Base-by-base conservation (phyloP, 2,797 vertebrate species). In the Manis pentadactyla region DNA sequence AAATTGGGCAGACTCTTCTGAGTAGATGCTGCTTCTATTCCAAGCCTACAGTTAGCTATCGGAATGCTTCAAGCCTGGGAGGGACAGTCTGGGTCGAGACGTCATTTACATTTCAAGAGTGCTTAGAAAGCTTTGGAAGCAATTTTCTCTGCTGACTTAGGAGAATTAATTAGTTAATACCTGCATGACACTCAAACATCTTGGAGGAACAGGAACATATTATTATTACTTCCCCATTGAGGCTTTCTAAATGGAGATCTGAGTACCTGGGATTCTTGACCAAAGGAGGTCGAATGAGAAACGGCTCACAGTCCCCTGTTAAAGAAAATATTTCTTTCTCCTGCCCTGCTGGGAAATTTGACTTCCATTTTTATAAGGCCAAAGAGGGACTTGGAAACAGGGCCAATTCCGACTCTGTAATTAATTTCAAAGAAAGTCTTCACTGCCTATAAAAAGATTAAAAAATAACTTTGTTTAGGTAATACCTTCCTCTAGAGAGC, bases 141-240 rank as follows among this genome's bases (percentile, higher is more conserved):
- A 94, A 90, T 95, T 93, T 95, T 90, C 88, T 96, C 75, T 75
- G 77, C 90, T 75, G 96, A 97, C 39, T 96, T 84, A n/a, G 75
- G 73, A 95, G 96, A 95, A 97, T 97, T 97, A 97, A 97, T 97
- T 97, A 96, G 90, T 96, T 96, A 93, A 96, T 96, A 96, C 93
- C 93, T 89, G 90, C 18, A 66, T 17, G 53, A 85, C 93, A 93
- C 87, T 96, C 9, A 39, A 69, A 85, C 92, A 74, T 96, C 92
- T 96, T 95, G 83, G 83, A 96, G 93, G 95, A 93, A 55, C 49
- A 79, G 64, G 75, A 61, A 95, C 87, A 31, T 46, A 69, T 73
- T 87, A 93, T 96, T 93, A 94, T 93, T 88, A 95, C 96, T 92
- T 92, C 93, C 83, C 93, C 23, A n/a, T 15, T 21, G 97, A 94